Conservation (phyloP, 1,140 invertebrate genomes). For the Ruditapes philippinarum region DNA sequence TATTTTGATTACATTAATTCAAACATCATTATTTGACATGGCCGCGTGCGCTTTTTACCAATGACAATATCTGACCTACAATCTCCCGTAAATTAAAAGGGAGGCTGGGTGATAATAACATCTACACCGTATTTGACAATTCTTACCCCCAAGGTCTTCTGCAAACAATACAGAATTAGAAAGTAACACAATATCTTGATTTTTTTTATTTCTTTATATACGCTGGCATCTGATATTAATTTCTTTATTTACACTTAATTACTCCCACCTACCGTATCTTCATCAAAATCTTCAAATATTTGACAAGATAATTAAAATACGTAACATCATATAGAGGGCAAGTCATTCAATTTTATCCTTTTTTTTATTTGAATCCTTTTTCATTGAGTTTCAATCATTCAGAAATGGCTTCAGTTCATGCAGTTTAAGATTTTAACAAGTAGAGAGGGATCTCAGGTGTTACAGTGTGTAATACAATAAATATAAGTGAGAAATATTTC, state of each 20-base stretch:
- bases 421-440: neutral
- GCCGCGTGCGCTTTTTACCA: too few relatives aligned
- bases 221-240: neutral
- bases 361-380: neutral
- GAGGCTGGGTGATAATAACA: neutral
- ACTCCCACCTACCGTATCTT: neutral
- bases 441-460: neutral
- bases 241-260: neutral
- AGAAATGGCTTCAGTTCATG: neutral
- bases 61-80: neutral
- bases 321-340: neutral
- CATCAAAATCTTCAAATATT: neutral
- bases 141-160: neutral
- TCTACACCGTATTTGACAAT: conserved; percentile 5
- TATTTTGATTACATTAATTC: too few relatives aligned
- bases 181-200: neutral
- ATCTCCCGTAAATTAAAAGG: neutral
- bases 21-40: too few relatives aligned
- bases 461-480: neutral
- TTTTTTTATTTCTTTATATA: neutral
- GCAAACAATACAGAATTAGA: neutral
- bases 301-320: conserved; percentile 32
- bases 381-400: neutral
- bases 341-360: neutral
- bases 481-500: neutral